Percentiles rank a stretch among this genome's conserved stretches.
phyloP scores from a whole-genome alignment of 2,797 vertebrate genomes.

The Sebastes miniatus region DNA sequence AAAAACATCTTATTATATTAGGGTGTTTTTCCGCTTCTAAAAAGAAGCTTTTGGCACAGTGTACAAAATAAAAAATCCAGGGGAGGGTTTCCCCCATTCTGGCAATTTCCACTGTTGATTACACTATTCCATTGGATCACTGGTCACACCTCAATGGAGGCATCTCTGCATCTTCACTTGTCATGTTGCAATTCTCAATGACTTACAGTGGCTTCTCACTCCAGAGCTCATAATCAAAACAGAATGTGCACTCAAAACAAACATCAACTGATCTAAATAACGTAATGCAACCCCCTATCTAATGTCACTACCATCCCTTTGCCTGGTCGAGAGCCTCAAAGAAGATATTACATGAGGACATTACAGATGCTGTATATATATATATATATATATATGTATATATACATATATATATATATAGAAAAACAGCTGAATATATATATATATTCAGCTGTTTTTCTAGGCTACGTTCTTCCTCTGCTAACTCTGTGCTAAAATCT shows the following conservation, averaged over 20 bases:
- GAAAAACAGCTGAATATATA: too few relatives aligned
- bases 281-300: background rate
- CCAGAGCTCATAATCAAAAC: constrained; percentile 4
- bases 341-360: background rate
- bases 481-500: constrained; percentile 28
- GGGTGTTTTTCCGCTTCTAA: background rate
- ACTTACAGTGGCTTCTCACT: background rate
- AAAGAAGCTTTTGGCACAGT: background rate
- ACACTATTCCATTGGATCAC: background rate
- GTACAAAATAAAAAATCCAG: background rate
- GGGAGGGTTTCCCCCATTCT: background rate
- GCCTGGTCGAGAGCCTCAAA: constrained; percentile 2
- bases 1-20: background rate
- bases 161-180: constrained; percentile 4
- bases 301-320: background rate
- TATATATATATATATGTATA: background rate
- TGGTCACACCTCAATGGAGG: background rate
- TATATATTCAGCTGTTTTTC: background rate
- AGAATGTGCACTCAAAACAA: constrained; percentile 2
- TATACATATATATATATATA: background rate
- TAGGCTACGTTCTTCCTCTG: background rate
- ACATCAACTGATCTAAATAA: constrained; percentile 3
- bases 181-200: constrained; percentile 2
- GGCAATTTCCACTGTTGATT: constrained; percentile 11
- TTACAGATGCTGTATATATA: background rate